Conservation (phyloP, 2,113 vertebrate species). For the Chionomys nivalis region DNA sequence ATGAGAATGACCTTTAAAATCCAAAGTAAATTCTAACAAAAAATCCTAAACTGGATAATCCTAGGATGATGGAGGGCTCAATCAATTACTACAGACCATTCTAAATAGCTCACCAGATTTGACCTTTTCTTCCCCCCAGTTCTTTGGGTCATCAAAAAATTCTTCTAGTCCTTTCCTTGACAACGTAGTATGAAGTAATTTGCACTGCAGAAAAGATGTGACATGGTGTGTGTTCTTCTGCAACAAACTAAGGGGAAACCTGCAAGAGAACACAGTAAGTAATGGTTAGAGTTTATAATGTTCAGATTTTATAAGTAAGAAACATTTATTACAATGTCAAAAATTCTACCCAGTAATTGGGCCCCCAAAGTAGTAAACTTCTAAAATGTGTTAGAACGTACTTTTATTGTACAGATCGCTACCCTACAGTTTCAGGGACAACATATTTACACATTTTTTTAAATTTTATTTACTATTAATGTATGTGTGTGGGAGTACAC, state of each 20-base stretch:
- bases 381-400: constrained; percentile 43
- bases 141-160: constrained; percentile 95
- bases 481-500: neutral
- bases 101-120: constrained; percentile 92
- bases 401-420: neutral
- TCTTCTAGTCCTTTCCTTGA: constrained; percentile 91
- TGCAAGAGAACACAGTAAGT: constrained; percentile 69
- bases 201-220: constrained; percentile 72
- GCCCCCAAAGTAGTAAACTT: neutral
- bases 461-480: neutral
- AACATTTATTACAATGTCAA: neutral
- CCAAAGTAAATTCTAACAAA: constrained; percentile 48
- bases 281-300: constrained; percentile 23
- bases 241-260: constrained; percentile 32
- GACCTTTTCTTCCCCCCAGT: constrained; percentile 93
- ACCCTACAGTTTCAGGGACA: constrained; percentile 22
- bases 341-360: neutral
- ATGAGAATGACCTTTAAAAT: constrained; percentile 30
- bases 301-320: constrained; percentile 46
- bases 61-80: neutral
- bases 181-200: constrained; percentile 88
- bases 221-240: neutral
- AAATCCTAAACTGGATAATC: constrained; percentile 37
- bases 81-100: constrained; percentile 1
- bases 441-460: neutral